Evolutionary conservation across 2,113 vertebrate species (phyloP).

Genomic region (Phalacrocorax aristotelis): DNA sequence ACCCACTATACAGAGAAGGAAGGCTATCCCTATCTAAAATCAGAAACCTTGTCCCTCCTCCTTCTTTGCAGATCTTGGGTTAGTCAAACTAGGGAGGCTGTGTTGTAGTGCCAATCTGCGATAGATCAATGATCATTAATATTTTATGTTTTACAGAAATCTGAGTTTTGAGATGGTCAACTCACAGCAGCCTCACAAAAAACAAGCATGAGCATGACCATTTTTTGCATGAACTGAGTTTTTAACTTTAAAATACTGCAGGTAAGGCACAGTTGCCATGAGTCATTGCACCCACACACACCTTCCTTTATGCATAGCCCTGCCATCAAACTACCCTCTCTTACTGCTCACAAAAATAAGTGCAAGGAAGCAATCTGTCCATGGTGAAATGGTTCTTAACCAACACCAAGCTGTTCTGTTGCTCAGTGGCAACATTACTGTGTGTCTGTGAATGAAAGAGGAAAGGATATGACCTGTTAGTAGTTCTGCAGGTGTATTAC

Average conservation of each 20-base stretch:
- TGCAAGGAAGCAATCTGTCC: not conserved
- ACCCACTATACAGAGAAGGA: not conserved
- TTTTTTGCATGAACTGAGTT: not conserved
- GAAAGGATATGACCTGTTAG: not conserved
- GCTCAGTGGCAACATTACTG: not conserved
- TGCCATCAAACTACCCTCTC: not conserved
- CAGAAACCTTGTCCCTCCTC: not conserved
- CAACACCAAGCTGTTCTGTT: not conserved
- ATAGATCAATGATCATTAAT: not conserved
- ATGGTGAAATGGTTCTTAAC: not conserved
- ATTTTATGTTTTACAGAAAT: not conserved
- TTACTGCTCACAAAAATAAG: not conserved
- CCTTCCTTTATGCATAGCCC: not conserved
- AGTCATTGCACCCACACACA: accelerated
- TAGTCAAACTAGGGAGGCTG: not conserved
- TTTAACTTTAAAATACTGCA: not conserved
- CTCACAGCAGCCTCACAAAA: not conserved
- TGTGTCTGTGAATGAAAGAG: not conserved
- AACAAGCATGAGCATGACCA: not conserved
- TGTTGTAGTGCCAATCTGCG: not conserved
- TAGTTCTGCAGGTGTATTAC: not conserved
- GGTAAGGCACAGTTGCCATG: not conserved
- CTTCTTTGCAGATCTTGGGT: not conserved
- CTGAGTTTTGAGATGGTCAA: not conserved
- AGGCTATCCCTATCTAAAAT: not conserved